phyloP scores from a whole-genome alignment of 1,140 invertebrate genomes.

The Brevipalpus yothersi region DNA sequence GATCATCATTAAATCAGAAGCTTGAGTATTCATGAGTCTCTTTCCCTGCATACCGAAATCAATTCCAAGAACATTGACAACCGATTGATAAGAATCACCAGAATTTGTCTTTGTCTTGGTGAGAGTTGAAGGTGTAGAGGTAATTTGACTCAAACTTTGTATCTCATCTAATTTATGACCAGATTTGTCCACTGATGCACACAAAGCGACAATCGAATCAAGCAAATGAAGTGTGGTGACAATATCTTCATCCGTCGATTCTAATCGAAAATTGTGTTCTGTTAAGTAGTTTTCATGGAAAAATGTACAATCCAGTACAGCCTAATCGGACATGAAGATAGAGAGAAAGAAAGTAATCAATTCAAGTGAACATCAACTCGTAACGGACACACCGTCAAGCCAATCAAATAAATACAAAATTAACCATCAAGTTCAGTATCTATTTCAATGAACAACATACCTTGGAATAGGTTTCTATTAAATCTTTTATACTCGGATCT shows the following conservation, averaged over 20 bases:
- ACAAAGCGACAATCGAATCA: background rate
- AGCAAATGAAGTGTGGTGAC: background rate
- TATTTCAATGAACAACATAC: background rate
- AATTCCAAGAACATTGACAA: conserved; percentile 1
- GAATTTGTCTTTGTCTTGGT: background rate
- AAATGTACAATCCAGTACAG: conserved; percentile 1
- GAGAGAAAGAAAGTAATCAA: background rate
- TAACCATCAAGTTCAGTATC: too few species aligned
- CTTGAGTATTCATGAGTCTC: too few species aligned
- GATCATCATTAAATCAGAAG: too few species aligned
- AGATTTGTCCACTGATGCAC: background rate
- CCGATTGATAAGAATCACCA: background rate
- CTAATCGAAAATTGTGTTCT: background rate
- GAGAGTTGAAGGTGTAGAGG: background rate
- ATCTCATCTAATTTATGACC: too few species aligned
- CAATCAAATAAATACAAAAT: too few species aligned
- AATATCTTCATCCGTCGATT: background rate
- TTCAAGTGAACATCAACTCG: too few species aligned
- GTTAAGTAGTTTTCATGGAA: conserved; percentile 1
- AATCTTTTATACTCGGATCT: background rate
- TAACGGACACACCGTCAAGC: too few species aligned
- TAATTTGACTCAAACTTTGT: too few species aligned
- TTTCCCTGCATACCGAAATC: background rate
- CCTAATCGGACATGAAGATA: background rate
- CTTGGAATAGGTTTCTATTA: conserved; percentile 1